Conservation (phyloP, 1,140 invertebrate genomes). For the Lordiphosa mommai region DNA sequence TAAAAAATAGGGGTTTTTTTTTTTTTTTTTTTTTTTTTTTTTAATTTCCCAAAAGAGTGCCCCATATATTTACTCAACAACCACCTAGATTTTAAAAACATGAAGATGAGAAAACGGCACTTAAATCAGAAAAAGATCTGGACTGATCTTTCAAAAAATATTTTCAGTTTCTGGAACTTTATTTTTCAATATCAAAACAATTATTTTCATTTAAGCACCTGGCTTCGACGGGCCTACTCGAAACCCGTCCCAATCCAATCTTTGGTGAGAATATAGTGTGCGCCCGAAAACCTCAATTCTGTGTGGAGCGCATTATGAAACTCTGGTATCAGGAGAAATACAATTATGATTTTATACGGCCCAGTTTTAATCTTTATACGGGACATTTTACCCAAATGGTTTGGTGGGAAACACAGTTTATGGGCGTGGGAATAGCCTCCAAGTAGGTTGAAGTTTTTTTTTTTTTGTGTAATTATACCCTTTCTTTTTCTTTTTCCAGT, state of each 20-base stretch:
- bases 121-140: too few relatives aligned
- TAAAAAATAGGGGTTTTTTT: too few relatives aligned
- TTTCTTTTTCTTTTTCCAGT: slow-evolving; percentile 1
- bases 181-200: too few relatives aligned
- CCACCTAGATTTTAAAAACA: too few relatives aligned
- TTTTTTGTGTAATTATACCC: not conserved
- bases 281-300: slow-evolving; percentile 3
- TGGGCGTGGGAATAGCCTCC: slow-evolving; percentile 86
- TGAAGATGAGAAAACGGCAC: not conserved
- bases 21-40: too few relatives aligned
- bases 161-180: too few relatives aligned
- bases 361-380: slow-evolving; percentile 84
- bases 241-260: slow-evolving; percentile 1
- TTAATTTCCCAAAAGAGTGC: too few relatives aligned
- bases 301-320: slow-evolving; percentile 6
- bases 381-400: slow-evolving; percentile 86
- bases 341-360: slow-evolving; percentile 81
- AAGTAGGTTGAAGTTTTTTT: slow-evolving; percentile 42
- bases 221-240: not conserved
- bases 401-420: slow-evolving; percentile 84
- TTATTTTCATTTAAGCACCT: not conserved
- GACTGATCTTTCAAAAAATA: too few relatives aligned
- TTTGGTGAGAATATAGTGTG: slow-evolving; percentile 13
- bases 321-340: slow-evolving; percentile 83
- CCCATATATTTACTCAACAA: too few relatives aligned